These are phyloP conservation scores for Idris sp. DNA, from an alignment of 1,140 invertebrate species.

Conservation along the genomic window DNA sequence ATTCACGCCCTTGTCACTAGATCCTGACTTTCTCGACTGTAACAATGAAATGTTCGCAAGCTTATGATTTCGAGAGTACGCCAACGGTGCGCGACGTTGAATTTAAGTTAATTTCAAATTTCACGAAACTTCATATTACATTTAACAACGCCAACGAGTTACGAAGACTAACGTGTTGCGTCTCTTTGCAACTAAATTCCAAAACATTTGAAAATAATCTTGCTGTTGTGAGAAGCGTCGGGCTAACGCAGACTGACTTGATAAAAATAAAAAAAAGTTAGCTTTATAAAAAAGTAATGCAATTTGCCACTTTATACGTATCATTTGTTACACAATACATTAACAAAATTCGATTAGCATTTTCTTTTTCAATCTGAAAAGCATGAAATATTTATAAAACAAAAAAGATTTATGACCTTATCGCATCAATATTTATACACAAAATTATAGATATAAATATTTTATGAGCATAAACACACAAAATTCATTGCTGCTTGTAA, in stretches of 20 bases:
- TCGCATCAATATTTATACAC: too few species aligned
- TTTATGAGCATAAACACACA: too few species aligned
- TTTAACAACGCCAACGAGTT: slow-evolving; percentile 37
- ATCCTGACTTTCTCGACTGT: slow-evolving; percentile 49
- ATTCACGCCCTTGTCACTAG: slow-evolving; percentile 43
- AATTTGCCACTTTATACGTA: too few species aligned
- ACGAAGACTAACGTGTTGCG: slow-evolving; percentile 39
- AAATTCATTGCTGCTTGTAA: slow-evolving; percentile 20
- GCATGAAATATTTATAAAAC: too few species aligned
- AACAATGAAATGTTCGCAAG: slow-evolving; percentile 52
- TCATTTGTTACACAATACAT: too few species aligned
- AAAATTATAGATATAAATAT: too few species aligned
- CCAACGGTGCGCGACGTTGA: slow-evolving; percentile 27
- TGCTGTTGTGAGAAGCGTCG: slow-evolving; percentile 7
- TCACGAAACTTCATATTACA: slow-evolving; percentile 36
- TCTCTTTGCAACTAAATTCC: slow-evolving; percentile 26
- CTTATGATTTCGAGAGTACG: slow-evolving; percentile 39
- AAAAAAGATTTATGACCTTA: too few species aligned
- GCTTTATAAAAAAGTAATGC: background rate
- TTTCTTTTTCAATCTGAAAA: too few species aligned
- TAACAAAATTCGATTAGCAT: too few species aligned
- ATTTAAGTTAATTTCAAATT: slow-evolving; percentile 55
- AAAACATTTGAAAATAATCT: slow-evolving; percentile 40
- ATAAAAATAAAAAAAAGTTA: slow-evolving; percentile 8
- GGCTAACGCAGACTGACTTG: slow-evolving; percentile 13